Base-by-base conservation (phyloP, 2,113 vertebrate genomes). In the Corydoras maculifer region DNA sequence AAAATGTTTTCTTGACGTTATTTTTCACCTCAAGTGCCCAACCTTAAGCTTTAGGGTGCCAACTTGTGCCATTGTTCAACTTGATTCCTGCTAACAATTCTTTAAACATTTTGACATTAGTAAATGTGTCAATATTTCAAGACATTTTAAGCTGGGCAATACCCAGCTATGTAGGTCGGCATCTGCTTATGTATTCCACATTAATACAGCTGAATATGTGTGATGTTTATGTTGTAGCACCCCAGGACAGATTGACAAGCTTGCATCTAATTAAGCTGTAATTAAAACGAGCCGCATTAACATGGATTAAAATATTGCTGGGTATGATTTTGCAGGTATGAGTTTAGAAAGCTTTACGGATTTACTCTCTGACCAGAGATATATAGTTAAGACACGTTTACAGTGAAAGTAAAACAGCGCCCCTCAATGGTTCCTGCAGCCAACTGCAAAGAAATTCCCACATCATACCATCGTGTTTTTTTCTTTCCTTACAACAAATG, bases 201-300 rank as follows among this genome's bases (percentile, higher is more conserved):
- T 54, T 7, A 49, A 10, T 12, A 48, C 67, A 30, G 48, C 13
- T 32, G 64, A 57, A 57, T 1, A 5, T 53, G 48, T 35, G 4
- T 43, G 63, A 29, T 30, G 54, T 25, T 68, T 32, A 73, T 58
- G 12, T 31, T 18, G 53, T 54, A 30, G 50, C 15, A 53, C 60
- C 58, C 9, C 69, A 72, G 65, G 54, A 53, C 54, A 68, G 50
- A 35, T 32, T 80, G 68, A 58, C 57, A 60, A 70, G 72, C 76
- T 80, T 79, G 58, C 73, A 81, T 85, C 79, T 85, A 86, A 85
- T 87, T 82, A 70, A 67, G 78, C 32, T 72, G 68, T 78, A 82
- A 87, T 86, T 84, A 85, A 84, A 86, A 82, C 75, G 81, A 81
- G 82, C 80, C 86, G 83, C 84, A 79, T 78, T 79, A 76, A 82